These are phyloP conservation scores for Machimus atricapillus DNA, from an alignment of 2,888 invertebrate species.

Conservation along the genomic window DNA sequence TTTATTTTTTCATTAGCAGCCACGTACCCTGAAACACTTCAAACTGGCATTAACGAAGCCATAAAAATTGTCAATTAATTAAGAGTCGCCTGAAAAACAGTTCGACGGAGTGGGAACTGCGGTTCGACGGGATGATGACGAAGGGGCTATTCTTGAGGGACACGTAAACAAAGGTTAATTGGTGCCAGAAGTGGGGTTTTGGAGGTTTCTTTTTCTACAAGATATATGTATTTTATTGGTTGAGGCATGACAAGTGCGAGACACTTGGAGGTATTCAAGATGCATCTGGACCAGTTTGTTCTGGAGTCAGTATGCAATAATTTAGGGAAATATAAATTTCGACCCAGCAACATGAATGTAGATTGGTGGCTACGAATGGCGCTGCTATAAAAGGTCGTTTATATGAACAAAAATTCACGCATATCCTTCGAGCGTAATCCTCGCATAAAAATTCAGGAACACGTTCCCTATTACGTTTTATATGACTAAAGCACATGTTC, in stretches of 20 bases:
- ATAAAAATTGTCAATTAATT: constrained; percentile 49
- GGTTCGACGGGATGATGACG: not conserved
- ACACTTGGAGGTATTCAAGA: not conserved
- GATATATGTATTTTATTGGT: not conserved
- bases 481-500: constrained; percentile 48
- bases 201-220: not conserved
- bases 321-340: not conserved
- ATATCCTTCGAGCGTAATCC: constrained; percentile 46
- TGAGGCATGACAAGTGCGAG: not conserved
- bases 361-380: not conserved
- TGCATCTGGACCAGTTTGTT: not conserved
- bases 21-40: constrained; percentile 47
- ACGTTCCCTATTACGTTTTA: constrained; percentile 48
- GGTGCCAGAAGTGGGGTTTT: not conserved
- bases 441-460: constrained; percentile 48
- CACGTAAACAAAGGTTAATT: not conserved
- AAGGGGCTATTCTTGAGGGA: not conserved
- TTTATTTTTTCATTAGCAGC: constrained; percentile 44
- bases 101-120: constrained; percentile 3
- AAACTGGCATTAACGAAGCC: constrained; percentile 47
- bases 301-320: not conserved
- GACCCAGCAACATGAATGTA: not conserved
- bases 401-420: constrained; percentile 43
- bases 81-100: constrained; percentile 43
- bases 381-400: constrained; percentile 31